Percentiles rank a stretch among this genome's conserved stretches.
phyloP scores from a whole-genome alignment of 2,113 vertebrate genomes.

The Dolichallabes microphthalmus region DNA sequence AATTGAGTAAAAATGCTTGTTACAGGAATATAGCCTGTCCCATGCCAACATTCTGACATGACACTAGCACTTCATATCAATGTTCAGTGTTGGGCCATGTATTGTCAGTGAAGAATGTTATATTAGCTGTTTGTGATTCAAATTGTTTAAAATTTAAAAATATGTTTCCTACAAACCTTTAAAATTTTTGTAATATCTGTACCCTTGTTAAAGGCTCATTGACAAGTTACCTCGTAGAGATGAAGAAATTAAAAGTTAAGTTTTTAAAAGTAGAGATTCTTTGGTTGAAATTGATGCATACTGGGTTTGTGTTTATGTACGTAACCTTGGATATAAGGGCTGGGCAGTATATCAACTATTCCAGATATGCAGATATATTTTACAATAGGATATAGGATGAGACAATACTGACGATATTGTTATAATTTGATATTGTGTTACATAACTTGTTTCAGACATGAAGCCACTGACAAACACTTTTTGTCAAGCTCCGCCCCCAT shows the following conservation, averaged over 20 bases:
- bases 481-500: no score
- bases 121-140: background rate
- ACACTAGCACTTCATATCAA: background rate
- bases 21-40: background rate
- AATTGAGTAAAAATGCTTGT: background rate
- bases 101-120: conserved; percentile 10
- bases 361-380: no score
- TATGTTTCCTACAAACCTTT: background rate
- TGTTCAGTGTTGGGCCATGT: background rate
- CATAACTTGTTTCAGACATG: no score
- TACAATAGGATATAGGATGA: no score
- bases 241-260: background rate
- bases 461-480: no score
- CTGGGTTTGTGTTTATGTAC: background rate
- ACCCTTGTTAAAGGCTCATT: background rate
- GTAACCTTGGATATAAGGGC: background rate
- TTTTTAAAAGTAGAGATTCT: background rate
- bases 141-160: background rate
- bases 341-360: no score
- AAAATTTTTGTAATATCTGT: background rate
- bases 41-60: background rate
- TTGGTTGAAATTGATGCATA: background rate
- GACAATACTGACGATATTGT: no score
- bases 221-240: background rate
- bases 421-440: no score